Base-by-base conservation (phyloP, 2,888 invertebrate species). In the Chrysomela aeneicollis region DNA sequence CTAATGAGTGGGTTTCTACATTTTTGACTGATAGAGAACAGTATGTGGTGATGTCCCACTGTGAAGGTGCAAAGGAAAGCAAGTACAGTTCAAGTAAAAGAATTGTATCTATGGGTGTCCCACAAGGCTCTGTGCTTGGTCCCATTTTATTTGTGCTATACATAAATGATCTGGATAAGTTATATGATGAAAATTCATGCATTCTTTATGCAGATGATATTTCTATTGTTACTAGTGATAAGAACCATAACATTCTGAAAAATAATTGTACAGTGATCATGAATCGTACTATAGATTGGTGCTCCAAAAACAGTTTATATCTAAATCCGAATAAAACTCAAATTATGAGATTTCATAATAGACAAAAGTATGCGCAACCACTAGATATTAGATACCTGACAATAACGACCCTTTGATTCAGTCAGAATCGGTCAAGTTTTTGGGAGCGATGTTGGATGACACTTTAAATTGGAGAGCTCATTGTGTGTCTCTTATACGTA, bases 1-100 rank as follows among this genome's bases (percentile, higher is more conserved):
- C 42, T 42, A 5, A 42, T 42, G 42, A 3, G 2, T 42, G 42
- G 42, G 42, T 42, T 42, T 3, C 5, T 2, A 5, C 42, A 42
- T 42, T 42, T 42, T 42, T 42, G 42, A 42, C 42, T 10, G 3
- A 42, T 42, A n/a, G 42, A 42, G 42, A 42, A 42, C 42, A 42
- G 42, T n/a, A 42, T 10, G 42, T 42, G 42, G 10, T 42, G 2
- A 42, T 42, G 42, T 42, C 42, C n/a, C 10, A 42, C 42, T 42
- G 42, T 42, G 42, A 42, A 5, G 42, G 17, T 15, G 42, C 42
- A 2, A 10, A 42, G 10, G 42, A 42, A 42, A 42, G 8, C 12
- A 42, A 42, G 42, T 42, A 42, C 42, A n/a, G 17, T 42, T 42
- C 42, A 3, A 15, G 4, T 17, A 17, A 42, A 42, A 42, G 42